Evolutionary conservation across 1,140 invertebrate species (phyloP).

Genomic region (Macrotrachela quadricornifera): DNA sequence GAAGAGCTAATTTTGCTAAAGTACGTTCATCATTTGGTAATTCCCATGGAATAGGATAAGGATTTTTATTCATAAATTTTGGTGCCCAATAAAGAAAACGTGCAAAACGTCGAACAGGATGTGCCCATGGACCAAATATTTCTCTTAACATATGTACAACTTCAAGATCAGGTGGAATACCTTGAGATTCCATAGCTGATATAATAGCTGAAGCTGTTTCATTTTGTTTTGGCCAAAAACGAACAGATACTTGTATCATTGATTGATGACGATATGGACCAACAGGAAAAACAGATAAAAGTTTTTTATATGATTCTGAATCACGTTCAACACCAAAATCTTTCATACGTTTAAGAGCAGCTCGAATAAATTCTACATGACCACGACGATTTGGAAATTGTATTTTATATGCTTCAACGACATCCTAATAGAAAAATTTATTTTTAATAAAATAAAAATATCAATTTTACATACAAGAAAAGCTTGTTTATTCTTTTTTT

Average conservation of each 20-base stretch:
- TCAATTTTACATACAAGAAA: too few species aligned
- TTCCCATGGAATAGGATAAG: constrained; percentile 50
- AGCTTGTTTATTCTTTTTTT: too few species aligned
- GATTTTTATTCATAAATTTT: constrained; percentile 73
- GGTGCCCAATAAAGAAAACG: constrained; percentile 96
- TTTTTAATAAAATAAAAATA: too few species aligned
- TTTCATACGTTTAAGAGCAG: constrained; percentile 63
- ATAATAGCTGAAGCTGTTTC: constrained; percentile 21
- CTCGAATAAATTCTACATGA: constrained; percentile 66
- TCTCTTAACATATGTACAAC: constrained; percentile 55
- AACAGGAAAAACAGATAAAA: constrained; percentile 76
- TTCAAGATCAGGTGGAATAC: constrained; percentile 38
- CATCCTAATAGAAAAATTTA: too few species aligned
- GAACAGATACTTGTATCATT: constrained; percentile 41
- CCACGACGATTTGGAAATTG: background rate
- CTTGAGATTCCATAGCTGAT: constrained; percentile 61
- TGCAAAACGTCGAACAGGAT: constrained; percentile 57
- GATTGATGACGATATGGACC: constrained; percentile 2
- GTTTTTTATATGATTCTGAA: constrained; percentile 64
- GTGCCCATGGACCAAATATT: constrained; percentile 55
- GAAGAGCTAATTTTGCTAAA: constrained; percentile 60
- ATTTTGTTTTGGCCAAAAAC: constrained; percentile 83
- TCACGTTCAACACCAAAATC: constrained; percentile 64
- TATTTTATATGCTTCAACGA: too few species aligned
- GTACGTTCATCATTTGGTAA: constrained; percentile 49